A percentile compares a stretch with the other conserved stretches of the same genome.
These are phyloP conservation scores for Argynnis bischoffii DNA, from an alignment of 2,888 invertebrate species.

Conservation along the genomic window DNA sequence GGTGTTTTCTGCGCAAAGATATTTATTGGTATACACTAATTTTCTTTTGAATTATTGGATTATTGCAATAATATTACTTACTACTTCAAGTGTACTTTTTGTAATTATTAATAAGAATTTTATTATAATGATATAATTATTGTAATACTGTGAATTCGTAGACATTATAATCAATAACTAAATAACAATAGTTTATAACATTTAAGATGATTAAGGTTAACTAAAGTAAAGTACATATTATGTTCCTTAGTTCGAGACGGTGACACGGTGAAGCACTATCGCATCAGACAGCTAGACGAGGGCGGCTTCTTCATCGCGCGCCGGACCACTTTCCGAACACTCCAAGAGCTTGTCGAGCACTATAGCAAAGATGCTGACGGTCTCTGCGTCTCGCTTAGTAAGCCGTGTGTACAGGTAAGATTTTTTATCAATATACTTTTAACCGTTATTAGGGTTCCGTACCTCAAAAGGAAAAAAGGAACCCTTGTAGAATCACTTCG, in stretches of 20 bases:
- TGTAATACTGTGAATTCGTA: no score
- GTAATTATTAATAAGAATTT: no score
- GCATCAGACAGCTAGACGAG: slow-evolving; percentile 98
- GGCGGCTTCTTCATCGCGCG: slow-evolving; percentile 99
- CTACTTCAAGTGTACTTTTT: no score
- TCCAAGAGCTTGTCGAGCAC: slow-evolving; percentile 98
- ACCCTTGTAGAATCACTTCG: no score
- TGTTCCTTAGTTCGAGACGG: slow-evolving; percentile 94
- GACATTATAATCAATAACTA: no score
- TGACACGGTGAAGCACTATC: slow-evolving; percentile 99
- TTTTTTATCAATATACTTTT: neutral
- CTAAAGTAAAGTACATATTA: slow-evolving; percentile 40
- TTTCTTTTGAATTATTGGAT: no score
- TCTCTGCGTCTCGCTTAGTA: slow-evolving; percentile 97
- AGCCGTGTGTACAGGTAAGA: slow-evolving; percentile 94
- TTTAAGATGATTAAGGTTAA: slow-evolving; percentile 28
- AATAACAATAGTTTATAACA: neutral
- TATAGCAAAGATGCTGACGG: slow-evolving; percentile 99
- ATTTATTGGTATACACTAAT: no score
- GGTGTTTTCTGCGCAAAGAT: no score
- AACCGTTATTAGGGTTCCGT: no score
- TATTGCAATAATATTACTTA: no score
- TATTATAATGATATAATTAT: no score
- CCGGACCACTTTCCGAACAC: slow-evolving; percentile 97
- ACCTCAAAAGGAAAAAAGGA: no score